Evolutionary conservation across 64 coral and sea anemone species (phyloP), one percentile per base, ranked within the genome.

Genomic region (Actinia tenebrosa): DNA sequence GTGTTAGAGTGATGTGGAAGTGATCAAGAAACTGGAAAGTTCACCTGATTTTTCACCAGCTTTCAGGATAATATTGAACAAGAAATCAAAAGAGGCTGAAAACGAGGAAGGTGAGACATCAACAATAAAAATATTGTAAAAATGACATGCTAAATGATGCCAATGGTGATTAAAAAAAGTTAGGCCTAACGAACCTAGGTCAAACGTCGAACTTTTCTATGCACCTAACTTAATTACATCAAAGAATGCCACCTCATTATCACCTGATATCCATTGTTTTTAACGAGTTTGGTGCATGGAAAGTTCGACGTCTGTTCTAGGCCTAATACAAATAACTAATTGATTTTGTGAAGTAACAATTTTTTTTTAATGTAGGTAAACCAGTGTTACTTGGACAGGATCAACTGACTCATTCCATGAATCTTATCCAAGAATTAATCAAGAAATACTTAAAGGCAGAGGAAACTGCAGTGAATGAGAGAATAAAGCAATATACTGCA

Each of bases 401-500:
- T 52, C 44, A 42, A 9, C 64, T 92, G 5, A 69, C 60, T 45
- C 60, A 85, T 23, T 83, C 90, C 46, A 92, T 92, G 90, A 75
- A 71, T 20, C 83, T 56, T 87, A 84, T 92, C 25, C 90, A 92
- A 58, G 90, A 92, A 66, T 62, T 43, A 42, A 79, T 92, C 27
- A 92, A 92, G 72, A 92, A 92, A 84, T 92, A 87, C 53, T 56
- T 92, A 22, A 80, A 87, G 27, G 84, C 62, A 50, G 90, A 92
- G 27, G 90, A 92, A 71, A 44, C 19, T 16, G 85, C 85, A 83
- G 77, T 92, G 90, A 87, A 92, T 69, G 79, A 87, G 71, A 92
- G 90, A 87, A 92, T 92, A 92, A 64, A 85, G 90, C 64, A 97
- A 88, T 97, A 80, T 63, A 84, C 77, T 42, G 86, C 86, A 19